Conservation (phyloP, 2,797 vertebrate species). For the Glossophaga mutica region DNA sequence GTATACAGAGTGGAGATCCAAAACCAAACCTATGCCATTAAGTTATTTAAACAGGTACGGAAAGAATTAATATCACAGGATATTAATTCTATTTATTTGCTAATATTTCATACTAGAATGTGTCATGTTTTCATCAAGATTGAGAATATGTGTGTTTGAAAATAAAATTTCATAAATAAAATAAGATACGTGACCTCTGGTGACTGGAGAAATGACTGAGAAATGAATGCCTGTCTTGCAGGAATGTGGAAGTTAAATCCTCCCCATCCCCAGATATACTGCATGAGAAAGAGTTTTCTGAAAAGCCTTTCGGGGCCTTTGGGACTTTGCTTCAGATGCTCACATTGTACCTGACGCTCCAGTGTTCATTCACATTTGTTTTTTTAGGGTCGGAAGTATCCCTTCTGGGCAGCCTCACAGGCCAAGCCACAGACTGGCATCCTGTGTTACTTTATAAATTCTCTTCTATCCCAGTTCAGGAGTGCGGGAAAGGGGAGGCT, state of each 20-base stretch:
- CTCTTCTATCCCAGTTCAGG: not conserved
- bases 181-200: constrained; percentile 18
- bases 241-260: constrained; percentile 19
- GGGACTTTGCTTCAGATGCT: not conserved
- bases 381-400: not conserved
- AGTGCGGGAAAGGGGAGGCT: not conserved
- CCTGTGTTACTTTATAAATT: not conserved
- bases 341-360: not conserved
- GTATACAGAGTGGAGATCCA: constrained; percentile 81
- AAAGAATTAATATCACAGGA: constrained; percentile 21
- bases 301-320: not conserved
- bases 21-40: constrained; percentile 79
- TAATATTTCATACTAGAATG: constrained; percentile 34
- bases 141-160: constrained; percentile 14
- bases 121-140: constrained; percentile 29
- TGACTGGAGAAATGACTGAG: not conserved
- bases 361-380: not conserved
- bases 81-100: not conserved
- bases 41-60: constrained; percentile 87
- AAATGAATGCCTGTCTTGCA: not conserved
- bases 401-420: too few species aligned
- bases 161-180: constrained; percentile 37
- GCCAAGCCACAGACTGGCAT: not conserved
- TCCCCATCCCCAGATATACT: not conserved
- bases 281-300: not conserved